Base-by-base conservation (phyloP, 1,140 invertebrate species). In the Drosophila ohnishii region DNA sequence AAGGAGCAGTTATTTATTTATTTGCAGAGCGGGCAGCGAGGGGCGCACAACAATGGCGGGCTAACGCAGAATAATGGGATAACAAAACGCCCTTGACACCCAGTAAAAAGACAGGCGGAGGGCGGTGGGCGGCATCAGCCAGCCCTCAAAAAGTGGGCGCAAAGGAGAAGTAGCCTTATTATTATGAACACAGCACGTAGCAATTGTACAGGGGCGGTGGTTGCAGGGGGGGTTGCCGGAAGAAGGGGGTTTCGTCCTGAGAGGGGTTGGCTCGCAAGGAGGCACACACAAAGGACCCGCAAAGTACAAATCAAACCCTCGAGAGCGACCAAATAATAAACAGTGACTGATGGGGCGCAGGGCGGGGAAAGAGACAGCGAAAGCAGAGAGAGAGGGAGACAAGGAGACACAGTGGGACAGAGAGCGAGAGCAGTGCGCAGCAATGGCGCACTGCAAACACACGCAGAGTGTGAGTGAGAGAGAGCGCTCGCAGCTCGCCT, bases 31-130 rank as follows among this genome's bases (percentile, higher is more conserved):
- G 51, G 55, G 35, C 13, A 55, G 19, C 19, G n/a, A 35, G 47
- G 58, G 45, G 58, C 5, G 25, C 28, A 71, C 62, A 78, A 81
- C 89, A 90, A 82, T 78, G 83, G 84, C 85, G 85, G 80, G 69
- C 85, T 89, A 88, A 88, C 85, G 78, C 78, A 87, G 81, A 87
- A 90, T 89, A 90, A 90, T 90, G 85, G 90, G 83, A 91, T 90
- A 90, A 91, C 86, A 91, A 91, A 91, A 91, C 90, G 90, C 90
- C 90, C 90, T 91, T 91, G 90, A 91, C 90, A 91, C 90, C 88
- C 90, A 90, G 86, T 88, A 90, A 90, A 87, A 88, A 89, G 84
- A 84, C 84, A 22, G 44, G 11, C 19, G 11, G 19, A 5, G 10
- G 34, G 19, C 19, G 19, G 19, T 1, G 32, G 44, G 44, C 48